These are phyloP conservation scores for Trypoxylon attenuatum DNA, from an alignment of 2,888 invertebrate genomes.

Conservation along the genomic window DNA sequence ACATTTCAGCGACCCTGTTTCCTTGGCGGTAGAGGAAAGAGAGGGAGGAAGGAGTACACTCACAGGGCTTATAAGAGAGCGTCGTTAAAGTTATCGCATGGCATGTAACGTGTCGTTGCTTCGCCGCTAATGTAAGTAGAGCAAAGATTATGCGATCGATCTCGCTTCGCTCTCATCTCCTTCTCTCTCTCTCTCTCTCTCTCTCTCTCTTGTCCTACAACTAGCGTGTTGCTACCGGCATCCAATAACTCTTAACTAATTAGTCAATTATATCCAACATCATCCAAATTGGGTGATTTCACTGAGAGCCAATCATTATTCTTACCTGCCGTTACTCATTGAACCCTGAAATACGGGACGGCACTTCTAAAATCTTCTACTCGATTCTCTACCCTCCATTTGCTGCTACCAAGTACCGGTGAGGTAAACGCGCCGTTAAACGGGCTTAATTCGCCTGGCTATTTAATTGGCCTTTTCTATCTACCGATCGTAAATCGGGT, in stretches of 20 bases:
- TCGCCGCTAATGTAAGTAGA: conserved; percentile 26
- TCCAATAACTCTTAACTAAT: conserved; percentile 40
- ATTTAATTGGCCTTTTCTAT: no score
- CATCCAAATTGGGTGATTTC: no score
- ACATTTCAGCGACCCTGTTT: conserved; percentile 16
- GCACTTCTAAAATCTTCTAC: no score
- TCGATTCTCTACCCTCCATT: no score
- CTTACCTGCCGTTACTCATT: no score
- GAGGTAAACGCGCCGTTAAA: no score
- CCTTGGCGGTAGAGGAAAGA: neutral
- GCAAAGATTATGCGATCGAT: conserved; percentile 31
- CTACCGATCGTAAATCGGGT: no score
- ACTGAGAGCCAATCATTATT: no score
- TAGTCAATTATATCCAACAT: conserved; percentile 39
- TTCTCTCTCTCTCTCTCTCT: neutral
- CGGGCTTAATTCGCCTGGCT: no score
- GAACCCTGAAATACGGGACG: no score
- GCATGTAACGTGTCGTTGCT: conserved; percentile 16
- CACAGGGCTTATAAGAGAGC: neutral
- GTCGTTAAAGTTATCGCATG: conserved; percentile 22
- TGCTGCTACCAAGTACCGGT: no score
- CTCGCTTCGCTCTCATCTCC: neutral
- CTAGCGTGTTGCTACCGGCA: conserved; percentile 6
- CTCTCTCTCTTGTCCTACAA: conserved; percentile 3
- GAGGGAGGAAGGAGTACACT: neutral